Percentiles rank a stretch among this genome's conserved stretches.
Evolutionary conservation across 1,140 invertebrate species (phyloP).

Genomic region (Drosophila yakuba): DNA sequence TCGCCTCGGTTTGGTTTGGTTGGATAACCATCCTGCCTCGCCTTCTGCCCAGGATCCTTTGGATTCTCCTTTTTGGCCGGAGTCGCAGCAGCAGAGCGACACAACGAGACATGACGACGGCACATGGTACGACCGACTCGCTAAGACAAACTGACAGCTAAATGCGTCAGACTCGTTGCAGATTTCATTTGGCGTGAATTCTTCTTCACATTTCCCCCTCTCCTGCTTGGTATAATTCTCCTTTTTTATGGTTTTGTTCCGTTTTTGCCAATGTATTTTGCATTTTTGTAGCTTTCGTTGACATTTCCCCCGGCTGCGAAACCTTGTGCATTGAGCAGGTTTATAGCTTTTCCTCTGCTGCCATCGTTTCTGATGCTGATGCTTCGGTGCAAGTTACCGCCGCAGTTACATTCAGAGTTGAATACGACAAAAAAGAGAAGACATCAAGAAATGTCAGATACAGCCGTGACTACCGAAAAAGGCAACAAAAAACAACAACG

Average conservation of each 20-base stretch:
- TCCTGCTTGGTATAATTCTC: not conserved
- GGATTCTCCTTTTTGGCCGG: conserved; percentile 43
- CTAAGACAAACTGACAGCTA: conserved; percentile 79
- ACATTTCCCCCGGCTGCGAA: conserved; percentile 17
- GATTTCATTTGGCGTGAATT: conserved; percentile 76
- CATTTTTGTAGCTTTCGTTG: conserved; percentile 53
- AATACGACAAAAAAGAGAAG: not conserved
- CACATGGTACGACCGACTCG: conserved; percentile 41
- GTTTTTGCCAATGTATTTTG: conserved; percentile 48
- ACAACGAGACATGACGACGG: conserved; percentile 41
- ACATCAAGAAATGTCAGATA: conserved; percentile 35
- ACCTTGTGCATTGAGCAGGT: conserved; percentile 36
- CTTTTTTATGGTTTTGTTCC: conserved; percentile 44
- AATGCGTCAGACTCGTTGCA: conserved; percentile 75
- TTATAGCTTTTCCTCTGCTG: conserved; percentile 38
- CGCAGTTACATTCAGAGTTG: conserved; percentile 28
- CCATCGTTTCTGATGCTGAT: not conserved
- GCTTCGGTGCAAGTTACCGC: conserved; percentile 31
- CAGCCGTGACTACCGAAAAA: conserved; percentile 37
- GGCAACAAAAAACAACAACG: conserved; percentile 1
- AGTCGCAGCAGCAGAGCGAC: conserved; percentile 13
- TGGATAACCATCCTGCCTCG: conserved; percentile 22
- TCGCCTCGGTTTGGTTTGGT: conserved; percentile 7
- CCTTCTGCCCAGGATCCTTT: conserved; percentile 21
- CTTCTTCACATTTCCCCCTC: conserved; percentile 16